Percentiles rank a stretch among this genome's conserved stretches.
These are phyloP conservation scores for Amblyjoppa fuscipennis DNA, from an alignment of 2,888 invertebrate species.

Conservation along the genomic window DNA sequence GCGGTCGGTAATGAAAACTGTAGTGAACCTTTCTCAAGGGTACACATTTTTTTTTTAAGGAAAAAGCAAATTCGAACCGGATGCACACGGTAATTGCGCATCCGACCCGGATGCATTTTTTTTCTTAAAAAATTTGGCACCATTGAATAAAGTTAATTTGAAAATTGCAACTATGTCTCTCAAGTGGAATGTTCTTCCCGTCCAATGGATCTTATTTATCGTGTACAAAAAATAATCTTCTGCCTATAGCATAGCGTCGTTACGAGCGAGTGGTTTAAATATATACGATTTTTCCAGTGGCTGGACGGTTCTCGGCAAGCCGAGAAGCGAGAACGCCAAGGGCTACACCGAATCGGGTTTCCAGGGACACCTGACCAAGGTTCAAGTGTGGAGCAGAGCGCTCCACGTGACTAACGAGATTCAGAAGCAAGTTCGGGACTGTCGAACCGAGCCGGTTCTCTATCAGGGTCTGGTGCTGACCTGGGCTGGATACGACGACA, in stretches of 20 bases:
- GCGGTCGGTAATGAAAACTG: too few relatives aligned
- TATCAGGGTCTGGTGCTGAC: conserved; percentile 94
- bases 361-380: conserved; percentile 97
- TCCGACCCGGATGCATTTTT: too few relatives aligned
- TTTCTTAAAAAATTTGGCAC: too few relatives aligned
- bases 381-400: conserved; percentile 97
- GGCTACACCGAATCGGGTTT: conserved; percentile 96
- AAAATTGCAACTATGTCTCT: too few relatives aligned
- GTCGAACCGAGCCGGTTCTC: conserved; percentile 95
- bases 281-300: conserved; percentile 87
- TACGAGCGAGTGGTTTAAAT: neutral
- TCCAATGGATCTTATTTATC: neutral
- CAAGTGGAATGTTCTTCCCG: neutral
- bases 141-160: too few relatives aligned
- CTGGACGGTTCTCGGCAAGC: conserved; percentile 97
- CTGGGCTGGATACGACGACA: conserved; percentile 97
- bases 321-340: conserved; percentile 89
- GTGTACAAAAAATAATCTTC: neutral
- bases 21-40: too few relatives aligned
- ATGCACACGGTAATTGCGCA: too few relatives aligned
- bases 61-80: too few relatives aligned
- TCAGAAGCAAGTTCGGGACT: conserved; percentile 97
- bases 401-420: conserved; percentile 96
- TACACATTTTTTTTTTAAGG: too few relatives aligned
- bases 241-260: neutral